A percentile compares a stretch with the other conserved stretches of the same genome.
These are phyloP conservation scores for Urechis unicinctus DNA, from an alignment of 2,888 invertebrate genomes.

Conservation along the genomic window DNA sequence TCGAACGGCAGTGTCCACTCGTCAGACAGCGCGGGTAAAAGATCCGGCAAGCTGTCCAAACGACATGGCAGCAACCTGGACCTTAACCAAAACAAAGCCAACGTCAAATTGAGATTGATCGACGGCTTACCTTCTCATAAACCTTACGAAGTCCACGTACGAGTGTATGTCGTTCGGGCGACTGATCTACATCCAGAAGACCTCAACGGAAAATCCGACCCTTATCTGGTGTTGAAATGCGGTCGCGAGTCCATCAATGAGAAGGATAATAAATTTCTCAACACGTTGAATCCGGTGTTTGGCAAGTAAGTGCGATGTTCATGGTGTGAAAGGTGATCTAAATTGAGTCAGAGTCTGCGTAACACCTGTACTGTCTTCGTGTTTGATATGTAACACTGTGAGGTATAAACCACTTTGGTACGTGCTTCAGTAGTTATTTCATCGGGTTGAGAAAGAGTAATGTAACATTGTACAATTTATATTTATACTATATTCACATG, in stretches of 20 bases:
- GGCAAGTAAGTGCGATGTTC: conserved; percentile 20
- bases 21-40: no score
- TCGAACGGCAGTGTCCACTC: no score
- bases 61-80: no score
- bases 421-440: no score
- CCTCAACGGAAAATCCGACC: conserved; percentile 24
- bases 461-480: no score
- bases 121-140: background rate
- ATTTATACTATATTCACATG: no score
- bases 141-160: background rate
- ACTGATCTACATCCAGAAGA: conserved; percentile 24
- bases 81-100: background rate
- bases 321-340: no score
- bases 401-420: no score
- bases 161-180: conserved; percentile 9
- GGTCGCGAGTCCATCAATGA: conserved; percentile 20
- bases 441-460: no score
- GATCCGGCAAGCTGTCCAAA: background rate
- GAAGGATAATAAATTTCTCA: conserved; percentile 20
- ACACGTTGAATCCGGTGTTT: conserved; percentile 25
- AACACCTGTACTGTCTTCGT: no score
- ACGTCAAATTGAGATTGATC: background rate
- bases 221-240: conserved; percentile 22
- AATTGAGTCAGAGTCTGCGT: no score
- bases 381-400: background rate